Base-by-base conservation (phyloP, 2,113 vertebrate genomes). In the Anarhynchus alexandrinus region DNA sequence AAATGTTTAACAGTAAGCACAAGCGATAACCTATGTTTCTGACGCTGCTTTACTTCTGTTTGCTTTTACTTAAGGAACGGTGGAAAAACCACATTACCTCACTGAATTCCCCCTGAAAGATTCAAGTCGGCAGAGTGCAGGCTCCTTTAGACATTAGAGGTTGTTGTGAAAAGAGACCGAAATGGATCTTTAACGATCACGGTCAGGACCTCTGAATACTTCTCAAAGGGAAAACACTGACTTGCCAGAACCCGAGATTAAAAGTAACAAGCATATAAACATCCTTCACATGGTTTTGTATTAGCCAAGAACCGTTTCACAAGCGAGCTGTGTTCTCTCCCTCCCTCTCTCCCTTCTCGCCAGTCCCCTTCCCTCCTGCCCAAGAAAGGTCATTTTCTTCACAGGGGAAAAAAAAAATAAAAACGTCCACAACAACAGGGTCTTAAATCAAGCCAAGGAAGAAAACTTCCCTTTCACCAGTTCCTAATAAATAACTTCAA, bases 351-450 rank as follows among this genome's bases (percentile, higher is more conserved):
- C 43, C 58, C 36, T 66, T 62, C 42, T 93, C 3, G 5, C 67
- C 84, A 73, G 36, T 80, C 45, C n/a, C 66, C 42, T 73, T 94
- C 62, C 66, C 80, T 84, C 34, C 80, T 96, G 96, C 90, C 95
- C 94, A 97, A 97, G 96, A 97, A 97, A 97, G 95, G 90, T 93
- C 45, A 95, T 97, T 96, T 97, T 96, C 93, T 95, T 94, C 86
- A 86, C 58, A 90, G 43, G 57, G 34, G n/a, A 52, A 49, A 36
- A 38, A 54, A 54, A 69, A 42, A 38, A 81, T 17, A 72, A 61
- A 22, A 18, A 27, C 73, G 82, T 90, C 80, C 87, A 86, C 71
- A 94, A 64, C 51, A 95, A 71, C 67, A 76, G 54, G 40, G 62
- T 73, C 91, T 97, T 93, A 94, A 89, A 93, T 94, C 80, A 89